A percentile compares a stretch with the other conserved stretches of the same genome.
phyloP scores from a whole-genome alignment of 2,888 invertebrate genomes.

The Aleiodes testaceus region DNA sequence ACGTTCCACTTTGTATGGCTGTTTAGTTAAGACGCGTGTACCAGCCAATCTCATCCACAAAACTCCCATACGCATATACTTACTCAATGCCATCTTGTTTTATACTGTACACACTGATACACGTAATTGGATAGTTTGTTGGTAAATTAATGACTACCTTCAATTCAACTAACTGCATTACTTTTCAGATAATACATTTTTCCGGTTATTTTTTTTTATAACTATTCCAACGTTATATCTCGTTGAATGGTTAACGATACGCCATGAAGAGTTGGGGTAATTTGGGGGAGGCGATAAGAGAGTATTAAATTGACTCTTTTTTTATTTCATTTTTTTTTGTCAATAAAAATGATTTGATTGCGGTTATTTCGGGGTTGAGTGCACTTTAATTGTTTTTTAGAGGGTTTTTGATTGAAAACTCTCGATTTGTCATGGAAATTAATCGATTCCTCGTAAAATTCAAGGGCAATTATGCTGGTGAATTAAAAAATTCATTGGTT shows the following conservation, averaged over 20 bases:
- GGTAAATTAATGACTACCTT: conserved; percentile 47
- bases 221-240: conserved; percentile 20
- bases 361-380: background rate
- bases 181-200: background rate
- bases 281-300: too few species aligned
- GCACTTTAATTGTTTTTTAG: background rate
- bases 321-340: background rate
- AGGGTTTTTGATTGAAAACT: background rate
- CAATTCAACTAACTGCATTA: conserved; percentile 1
- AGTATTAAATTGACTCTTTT: background rate
- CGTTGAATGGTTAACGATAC: conserved; percentile 5
- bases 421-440: background rate
- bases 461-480: background rate
- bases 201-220: background rate
- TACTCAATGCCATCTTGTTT: background rate
- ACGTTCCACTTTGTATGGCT: conserved; percentile 9
- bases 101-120: conserved; percentile 15
- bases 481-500: conserved; percentile 8
- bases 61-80: conserved; percentile 16
- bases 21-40: conserved; percentile 1
- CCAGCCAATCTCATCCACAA: background rate
- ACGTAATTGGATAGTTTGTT: conserved; percentile 53
- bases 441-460: background rate
- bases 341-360: background rate
- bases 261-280: too few species aligned